phyloP scores from a whole-genome alignment of 2,797 vertebrate genomes.

The Myoxocephalus aenaeus region DNA sequence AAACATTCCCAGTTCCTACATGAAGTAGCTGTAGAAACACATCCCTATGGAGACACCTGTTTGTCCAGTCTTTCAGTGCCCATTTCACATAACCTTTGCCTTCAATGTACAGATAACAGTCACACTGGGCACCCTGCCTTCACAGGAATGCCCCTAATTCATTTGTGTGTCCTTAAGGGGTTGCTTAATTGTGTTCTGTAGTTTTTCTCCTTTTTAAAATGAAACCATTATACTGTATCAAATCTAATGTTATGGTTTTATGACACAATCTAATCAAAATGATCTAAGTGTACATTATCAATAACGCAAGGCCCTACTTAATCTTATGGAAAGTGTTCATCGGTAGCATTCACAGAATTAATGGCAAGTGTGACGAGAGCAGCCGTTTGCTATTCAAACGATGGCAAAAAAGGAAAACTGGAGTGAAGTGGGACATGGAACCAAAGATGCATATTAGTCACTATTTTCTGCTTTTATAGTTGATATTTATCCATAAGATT shows the following conservation, averaged over 20 bases:
- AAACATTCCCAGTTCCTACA: constrained; percentile 83
- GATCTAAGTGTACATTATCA: constrained; percentile 43
- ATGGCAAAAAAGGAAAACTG: constrained; percentile 58
- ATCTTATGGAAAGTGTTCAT: constrained; percentile 61
- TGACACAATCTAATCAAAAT: constrained; percentile 42
- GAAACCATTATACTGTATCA: constrained; percentile 69
- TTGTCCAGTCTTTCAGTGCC: constrained; percentile 64
- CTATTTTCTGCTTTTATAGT: constrained; percentile 62
- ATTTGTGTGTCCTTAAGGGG: constrained; percentile 70
- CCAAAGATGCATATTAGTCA: constrained; percentile 79
- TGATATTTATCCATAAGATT: constrained; percentile 63
- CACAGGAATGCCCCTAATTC: constrained; percentile 66
- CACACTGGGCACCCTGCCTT: constrained; percentile 71
- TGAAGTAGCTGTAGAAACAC: constrained; percentile 63
- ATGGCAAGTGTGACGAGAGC: constrained; percentile 52
- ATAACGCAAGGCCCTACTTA: constrained; percentile 63
- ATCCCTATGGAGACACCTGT: constrained; percentile 54
- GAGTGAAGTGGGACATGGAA: constrained; percentile 74
- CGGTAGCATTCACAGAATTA: constrained; percentile 50
- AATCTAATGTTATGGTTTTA: constrained; percentile 57
- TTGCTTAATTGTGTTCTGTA: constrained; percentile 68
- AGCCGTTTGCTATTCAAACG: constrained; percentile 63
- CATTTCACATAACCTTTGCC: constrained; percentile 72
- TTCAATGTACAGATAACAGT: constrained; percentile 72
- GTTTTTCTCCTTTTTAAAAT: constrained; percentile 6